Conservation (phyloP, 1,140 invertebrate species). For the Lithobius niger region DNA sequence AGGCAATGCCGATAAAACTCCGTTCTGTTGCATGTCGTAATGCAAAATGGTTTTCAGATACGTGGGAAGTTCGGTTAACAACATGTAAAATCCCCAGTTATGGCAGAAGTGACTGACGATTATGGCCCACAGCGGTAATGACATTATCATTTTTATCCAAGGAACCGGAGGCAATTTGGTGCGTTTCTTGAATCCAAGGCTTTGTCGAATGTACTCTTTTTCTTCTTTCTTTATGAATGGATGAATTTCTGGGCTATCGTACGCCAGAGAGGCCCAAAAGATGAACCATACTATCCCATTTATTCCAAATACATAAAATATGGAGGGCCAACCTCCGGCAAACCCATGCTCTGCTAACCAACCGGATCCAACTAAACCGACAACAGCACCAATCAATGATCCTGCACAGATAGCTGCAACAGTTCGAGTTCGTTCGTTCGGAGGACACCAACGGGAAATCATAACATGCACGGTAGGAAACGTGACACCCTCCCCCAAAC, state of each 20-base stretch:
- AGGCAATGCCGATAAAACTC: too few relatives aligned
- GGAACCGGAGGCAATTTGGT: too few relatives aligned
- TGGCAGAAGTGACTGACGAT: slow-evolving; percentile 76
- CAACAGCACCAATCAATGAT: neutral
- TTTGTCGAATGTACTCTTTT: too few relatives aligned
- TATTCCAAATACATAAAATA: slow-evolving; percentile 62
- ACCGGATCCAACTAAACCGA: slow-evolving; percentile 22
- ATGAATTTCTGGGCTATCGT: too few relatives aligned
- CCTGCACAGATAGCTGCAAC: too few relatives aligned
- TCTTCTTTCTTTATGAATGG: too few relatives aligned
- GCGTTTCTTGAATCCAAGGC: too few relatives aligned
- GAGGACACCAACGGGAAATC: too few relatives aligned
- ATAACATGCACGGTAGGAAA: too few relatives aligned
- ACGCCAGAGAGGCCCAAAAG: too few relatives aligned
- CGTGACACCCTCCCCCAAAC: slow-evolving; percentile 54
- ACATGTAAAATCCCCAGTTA: slow-evolving; percentile 89
- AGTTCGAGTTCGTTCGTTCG: too few relatives aligned
- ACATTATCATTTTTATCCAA: slow-evolving; percentile 63
- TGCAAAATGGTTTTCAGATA: slow-evolving; percentile 82
- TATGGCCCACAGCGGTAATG: slow-evolving; percentile 79
- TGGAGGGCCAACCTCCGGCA: slow-evolving; percentile 49
- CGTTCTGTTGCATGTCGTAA: slow-evolving; percentile 80
- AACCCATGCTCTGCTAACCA: slow-evolving; percentile 31
- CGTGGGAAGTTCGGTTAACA: slow-evolving; percentile 82
- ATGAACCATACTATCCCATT: too few relatives aligned